Evolutionary conservation across 2,888 invertebrate species (phyloP), one percentile per base, ranked within the genome.

Genomic region (Caenorhabditis afra): DNA sequence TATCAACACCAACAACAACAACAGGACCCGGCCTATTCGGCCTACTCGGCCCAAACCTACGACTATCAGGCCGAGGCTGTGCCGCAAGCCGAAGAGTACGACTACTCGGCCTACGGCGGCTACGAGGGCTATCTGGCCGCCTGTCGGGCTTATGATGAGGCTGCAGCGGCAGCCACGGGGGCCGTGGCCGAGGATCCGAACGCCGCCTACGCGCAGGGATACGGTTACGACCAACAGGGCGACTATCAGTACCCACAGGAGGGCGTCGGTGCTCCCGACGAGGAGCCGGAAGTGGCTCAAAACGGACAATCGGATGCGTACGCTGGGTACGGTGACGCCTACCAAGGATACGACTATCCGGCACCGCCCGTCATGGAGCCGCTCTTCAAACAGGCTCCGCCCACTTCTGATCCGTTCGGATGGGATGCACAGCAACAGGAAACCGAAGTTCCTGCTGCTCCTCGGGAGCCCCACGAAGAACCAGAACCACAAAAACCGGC

Each of bases 391-490:
- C 79, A 79, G 53, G 78, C 74, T 14, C 82, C 85, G 3, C 71
- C 68, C 41, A 50, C 71, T n/a, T 74, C 82, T 12, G 88, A 88
- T 79, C 88, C 88, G 1, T 88, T 83, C 52, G 83, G 85, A 12
- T 88, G 88, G 88, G 88, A 88, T 47, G 81, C 73, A 11, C 23
- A 57, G n/a, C 41, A 41, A 37, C 20, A 50, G 0, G 45, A 50
- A 23, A 23, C 71, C 29, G 37, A 37, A 55, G 29, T 53, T 14
- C 55, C 68, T 35, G 58, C 22, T 7, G 49, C 64, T 23, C 59
- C 57, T 20, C n/a, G n/a, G n/a, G n/a, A n/a, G n/a, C n/a, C n/a
- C n/a, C n/a, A n/a, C n/a, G n/a, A n/a, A n/a, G n/a, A n/a, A n/a
- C n/a, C n/a, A n/a, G n/a, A n/a, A n/a, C n/a, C n/a, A n/a, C n/a